These are phyloP conservation scores for Bugula neritina DNA, from an alignment of 2,888 invertebrate species.

Conservation along the genomic window DNA sequence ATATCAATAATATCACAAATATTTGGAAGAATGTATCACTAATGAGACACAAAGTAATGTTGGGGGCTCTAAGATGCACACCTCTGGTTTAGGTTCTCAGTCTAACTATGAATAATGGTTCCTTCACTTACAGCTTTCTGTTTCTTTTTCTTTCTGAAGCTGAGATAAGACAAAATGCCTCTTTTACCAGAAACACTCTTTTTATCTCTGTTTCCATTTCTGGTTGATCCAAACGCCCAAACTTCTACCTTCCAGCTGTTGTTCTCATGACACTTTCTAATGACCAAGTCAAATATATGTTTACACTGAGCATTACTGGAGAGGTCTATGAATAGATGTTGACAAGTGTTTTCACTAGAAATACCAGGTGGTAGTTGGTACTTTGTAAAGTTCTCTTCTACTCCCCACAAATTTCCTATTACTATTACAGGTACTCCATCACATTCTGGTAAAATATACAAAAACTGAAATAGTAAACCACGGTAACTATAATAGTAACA, in stretches of 20 bases:
- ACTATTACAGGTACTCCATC: conserved; percentile 24
- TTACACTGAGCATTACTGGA: background rate
- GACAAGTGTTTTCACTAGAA: background rate
- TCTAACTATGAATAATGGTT: too few species aligned
- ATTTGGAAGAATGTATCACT: too few species aligned
- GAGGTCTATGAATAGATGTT: conserved; percentile 14
- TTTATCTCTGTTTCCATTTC: background rate
- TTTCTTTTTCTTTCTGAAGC: conserved; percentile 9
- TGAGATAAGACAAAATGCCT: background rate
- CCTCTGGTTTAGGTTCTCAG: too few species aligned
- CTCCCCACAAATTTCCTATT: conserved; percentile 8
- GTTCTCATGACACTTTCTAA: conserved; percentile 3
- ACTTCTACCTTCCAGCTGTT: conserved; percentile 1
- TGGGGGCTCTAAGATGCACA: too few species aligned
- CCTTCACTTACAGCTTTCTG: too few species aligned
- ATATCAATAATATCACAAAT: too few species aligned
- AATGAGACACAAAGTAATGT: too few species aligned
- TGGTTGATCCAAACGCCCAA: background rate
- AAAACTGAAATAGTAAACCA: too few species aligned
- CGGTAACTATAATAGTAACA: too few species aligned
- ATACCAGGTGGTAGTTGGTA: background rate
- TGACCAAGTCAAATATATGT: conserved; percentile 21
- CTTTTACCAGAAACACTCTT: background rate
- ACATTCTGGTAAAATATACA: too few species aligned
- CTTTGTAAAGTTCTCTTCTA: background rate